phyloP scores from a whole-genome alignment of 1,140 invertebrate species.

The Ostrea edulis region DNA sequence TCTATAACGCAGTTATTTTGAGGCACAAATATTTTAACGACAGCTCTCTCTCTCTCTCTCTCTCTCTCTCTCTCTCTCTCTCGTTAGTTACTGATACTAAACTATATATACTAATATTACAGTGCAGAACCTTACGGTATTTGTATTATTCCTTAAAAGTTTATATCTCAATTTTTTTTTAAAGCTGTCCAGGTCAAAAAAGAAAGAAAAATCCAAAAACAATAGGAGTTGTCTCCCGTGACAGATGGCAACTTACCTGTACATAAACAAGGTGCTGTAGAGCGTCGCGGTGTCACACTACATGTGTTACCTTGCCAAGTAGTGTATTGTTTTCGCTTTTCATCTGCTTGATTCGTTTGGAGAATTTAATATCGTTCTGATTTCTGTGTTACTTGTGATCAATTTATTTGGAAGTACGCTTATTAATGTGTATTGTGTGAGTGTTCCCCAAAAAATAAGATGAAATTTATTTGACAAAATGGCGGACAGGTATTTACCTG shows the following conservation, averaged over 20 bases:
- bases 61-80: conserved; percentile 7
- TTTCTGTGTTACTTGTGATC: conserved; percentile 7
- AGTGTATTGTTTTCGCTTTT: conserved; percentile 35
- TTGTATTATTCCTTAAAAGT: too few species aligned
- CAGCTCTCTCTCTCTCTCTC: neutral
- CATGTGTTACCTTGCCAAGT: conserved; percentile 33
- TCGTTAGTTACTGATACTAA: too few species aligned
- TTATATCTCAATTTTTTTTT: too few species aligned
- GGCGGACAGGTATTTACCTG: conserved; percentile 41
- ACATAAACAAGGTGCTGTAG: conserved; percentile 26
- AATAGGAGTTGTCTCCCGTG: conserved; percentile 7
- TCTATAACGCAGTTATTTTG: too few species aligned
- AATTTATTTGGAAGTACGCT: conserved; percentile 7
- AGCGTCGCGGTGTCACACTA: conserved; percentile 32
- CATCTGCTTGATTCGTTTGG: conserved; percentile 30
- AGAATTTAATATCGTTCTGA: conserved; percentile 21
- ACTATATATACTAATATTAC: too few species aligned
- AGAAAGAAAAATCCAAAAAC: neutral
- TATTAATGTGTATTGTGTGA: neutral
- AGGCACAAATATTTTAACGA: too few species aligned
- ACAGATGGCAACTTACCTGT: conserved; percentile 16
- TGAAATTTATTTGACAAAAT: conserved; percentile 39
- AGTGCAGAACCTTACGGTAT: too few species aligned
- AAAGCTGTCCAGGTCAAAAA: too few species aligned
- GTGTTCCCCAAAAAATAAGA: conserved; percentile 16